phyloP scores from a whole-genome alignment of 1,140 invertebrate species.

The Zaprionus capensis region DNA sequence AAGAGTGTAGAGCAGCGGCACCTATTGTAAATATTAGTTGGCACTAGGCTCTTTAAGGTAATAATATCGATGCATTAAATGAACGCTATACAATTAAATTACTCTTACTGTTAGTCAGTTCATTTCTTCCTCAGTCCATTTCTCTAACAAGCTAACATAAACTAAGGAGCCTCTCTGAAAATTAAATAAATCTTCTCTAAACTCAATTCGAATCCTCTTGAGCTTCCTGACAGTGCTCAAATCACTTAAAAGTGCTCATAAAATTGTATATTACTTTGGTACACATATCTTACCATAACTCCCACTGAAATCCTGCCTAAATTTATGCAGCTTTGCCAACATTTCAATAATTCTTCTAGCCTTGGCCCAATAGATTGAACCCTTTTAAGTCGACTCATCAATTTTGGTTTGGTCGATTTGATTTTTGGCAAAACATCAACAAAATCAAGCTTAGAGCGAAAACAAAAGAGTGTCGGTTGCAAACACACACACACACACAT shows the following conservation, averaged over 20 bases:
- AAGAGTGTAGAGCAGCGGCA: background rate
- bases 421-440: slow-evolving; percentile 17
- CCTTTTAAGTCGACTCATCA: slow-evolving; percentile 26
- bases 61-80: background rate
- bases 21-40: background rate
- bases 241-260: background rate
- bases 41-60: background rate
- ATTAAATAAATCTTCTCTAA: background rate
- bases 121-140: no score
- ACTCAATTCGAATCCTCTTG: background rate
- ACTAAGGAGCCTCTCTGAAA: background rate
- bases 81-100: no score
- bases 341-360: background rate
- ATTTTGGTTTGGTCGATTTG: slow-evolving; percentile 18
- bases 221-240: background rate
- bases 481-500: background rate
- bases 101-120: no score
- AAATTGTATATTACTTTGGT: background rate
- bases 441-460: background rate
- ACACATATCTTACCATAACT: background rate
- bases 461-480: slow-evolving; percentile 11
- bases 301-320: background rate
- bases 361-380: background rate
- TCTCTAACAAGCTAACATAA: no score
- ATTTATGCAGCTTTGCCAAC: background rate